A percentile compares a stretch with the other conserved stretches of the same genome.
Evolutionary conservation across 2,888 invertebrate genomes (phyloP).

Genomic region (Tridacna crocea): DNA sequence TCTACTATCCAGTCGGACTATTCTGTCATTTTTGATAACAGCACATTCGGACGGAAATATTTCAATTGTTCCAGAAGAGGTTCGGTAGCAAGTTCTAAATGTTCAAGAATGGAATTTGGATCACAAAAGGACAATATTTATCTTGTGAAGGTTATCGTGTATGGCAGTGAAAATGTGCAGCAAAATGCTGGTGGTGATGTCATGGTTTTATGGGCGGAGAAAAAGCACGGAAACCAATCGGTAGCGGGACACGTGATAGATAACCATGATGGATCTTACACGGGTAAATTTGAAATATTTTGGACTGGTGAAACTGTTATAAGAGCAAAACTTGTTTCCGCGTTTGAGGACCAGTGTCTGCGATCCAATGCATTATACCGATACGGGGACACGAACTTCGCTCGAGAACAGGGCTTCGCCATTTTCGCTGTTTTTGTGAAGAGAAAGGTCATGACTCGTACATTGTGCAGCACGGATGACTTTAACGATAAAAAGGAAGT

Average conservation of each 20-base stretch:
- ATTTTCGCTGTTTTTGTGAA: conserved; percentile 30
- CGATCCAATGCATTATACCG: conserved; percentile 27
- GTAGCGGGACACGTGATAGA: conserved; percentile 41
- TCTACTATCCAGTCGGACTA: too few relatives aligned
- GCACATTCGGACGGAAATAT: not conserved
- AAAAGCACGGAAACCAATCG: conserved; percentile 30
- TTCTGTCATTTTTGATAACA: not conserved
- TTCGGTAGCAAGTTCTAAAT: not conserved
- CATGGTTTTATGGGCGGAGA: conserved; percentile 38
- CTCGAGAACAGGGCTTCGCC: conserved; percentile 30
- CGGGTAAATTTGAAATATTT: conserved; percentile 32
- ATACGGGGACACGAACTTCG: conserved; percentile 46
- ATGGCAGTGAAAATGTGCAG: conserved; percentile 13
- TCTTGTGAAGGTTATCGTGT: not conserved
- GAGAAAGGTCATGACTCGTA: not conserved
- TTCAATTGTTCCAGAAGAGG: not conserved
- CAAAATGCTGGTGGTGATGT: conserved; percentile 43
- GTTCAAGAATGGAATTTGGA: not conserved
- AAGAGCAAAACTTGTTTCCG: conserved; percentile 34
- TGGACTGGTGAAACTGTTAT: conserved; percentile 43
- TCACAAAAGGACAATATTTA: not conserved
- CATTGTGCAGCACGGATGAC: conserved; percentile 38
- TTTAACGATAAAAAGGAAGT: conserved; percentile 27
- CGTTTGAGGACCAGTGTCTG: conserved; percentile 41
- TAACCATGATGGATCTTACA: conserved; percentile 47